These are phyloP conservation scores for Lacanobia oleracea DNA, from an alignment of 2,888 invertebrate genomes.

Conservation along the genomic window DNA sequence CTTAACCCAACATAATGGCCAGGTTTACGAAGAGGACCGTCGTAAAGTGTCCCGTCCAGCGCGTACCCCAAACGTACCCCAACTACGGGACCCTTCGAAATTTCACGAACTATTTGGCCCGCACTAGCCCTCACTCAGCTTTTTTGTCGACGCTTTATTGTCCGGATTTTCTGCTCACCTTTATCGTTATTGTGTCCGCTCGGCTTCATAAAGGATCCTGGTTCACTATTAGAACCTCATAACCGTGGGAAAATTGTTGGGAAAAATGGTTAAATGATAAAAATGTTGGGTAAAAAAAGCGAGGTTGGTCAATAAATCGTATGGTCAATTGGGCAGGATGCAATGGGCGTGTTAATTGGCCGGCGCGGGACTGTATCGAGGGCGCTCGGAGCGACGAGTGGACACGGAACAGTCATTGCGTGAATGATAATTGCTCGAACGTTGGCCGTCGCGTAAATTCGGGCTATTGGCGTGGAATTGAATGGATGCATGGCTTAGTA, in stretches of 20 bases:
- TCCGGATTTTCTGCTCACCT: conserved; percentile 90
- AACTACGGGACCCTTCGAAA: conserved; percentile 84
- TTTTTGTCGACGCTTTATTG: conserved; percentile 89
- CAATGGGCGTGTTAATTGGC: conserved; percentile 88
- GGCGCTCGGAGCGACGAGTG: conserved; percentile 75
- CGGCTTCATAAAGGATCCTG: conserved; percentile 88
- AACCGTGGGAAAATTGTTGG: conserved; percentile 87
- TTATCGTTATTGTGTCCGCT: conserved; percentile 90
- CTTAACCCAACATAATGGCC: conserved; percentile 90
- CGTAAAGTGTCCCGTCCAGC: conserved; percentile 88
- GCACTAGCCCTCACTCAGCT: conserved; percentile 88
- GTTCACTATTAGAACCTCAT: conserved; percentile 90
- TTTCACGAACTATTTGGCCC: conserved; percentile 90
- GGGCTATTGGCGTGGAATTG: conserved; percentile 83
- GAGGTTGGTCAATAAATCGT: conserved; percentile 82
- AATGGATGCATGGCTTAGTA: conserved; percentile 79
- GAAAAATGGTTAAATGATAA: conserved; percentile 64
- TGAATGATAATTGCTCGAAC: conserved; percentile 86
- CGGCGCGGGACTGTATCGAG: conserved; percentile 75
- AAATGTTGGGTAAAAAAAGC: conserved; percentile 64
- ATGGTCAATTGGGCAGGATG: conserved; percentile 84
- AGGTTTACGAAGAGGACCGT: conserved; percentile 89
- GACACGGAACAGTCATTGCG: conserved; percentile 84
- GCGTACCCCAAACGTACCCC: conserved; percentile 67
- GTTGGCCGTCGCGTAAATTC: conserved; percentile 81